These are phyloP conservation scores for Drosophila austrosaltans DNA, from an alignment of 2,888 invertebrate genomes.

Conservation along the genomic window DNA sequence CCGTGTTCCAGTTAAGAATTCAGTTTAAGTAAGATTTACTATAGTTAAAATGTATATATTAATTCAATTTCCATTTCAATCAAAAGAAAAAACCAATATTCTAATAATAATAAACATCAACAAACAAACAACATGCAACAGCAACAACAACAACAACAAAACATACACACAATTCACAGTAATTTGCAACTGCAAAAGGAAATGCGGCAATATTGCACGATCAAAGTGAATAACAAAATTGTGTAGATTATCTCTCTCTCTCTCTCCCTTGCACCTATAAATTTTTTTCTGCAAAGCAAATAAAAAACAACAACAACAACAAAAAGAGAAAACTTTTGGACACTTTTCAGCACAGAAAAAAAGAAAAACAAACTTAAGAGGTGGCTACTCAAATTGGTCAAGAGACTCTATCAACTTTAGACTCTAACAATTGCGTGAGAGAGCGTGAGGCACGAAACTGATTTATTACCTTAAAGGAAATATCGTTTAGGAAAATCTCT, in stretches of 20 bases:
- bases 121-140: constrained; percentile 25
- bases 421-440: neutral
- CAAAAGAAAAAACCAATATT: constrained; percentile 20
- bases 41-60: constrained; percentile 28
- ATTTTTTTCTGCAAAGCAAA: constrained; percentile 8
- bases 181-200: constrained; percentile 70
- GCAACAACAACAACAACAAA: constrained; percentile 40
- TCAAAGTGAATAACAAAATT: constrained; percentile 28
- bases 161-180: constrained; percentile 50
- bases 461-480: neutral
- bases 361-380: constrained; percentile 23
- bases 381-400: constrained; percentile 40
- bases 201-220: constrained; percentile 59
- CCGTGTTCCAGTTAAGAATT: constrained; percentile 6
- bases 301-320: constrained; percentile 26
- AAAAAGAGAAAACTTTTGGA: constrained; percentile 71
- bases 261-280: neutral
- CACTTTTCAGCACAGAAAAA: constrained; percentile 43
- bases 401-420: constrained; percentile 6
- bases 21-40: constrained; percentile 46
- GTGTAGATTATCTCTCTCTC: neutral
- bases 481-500: neutral
- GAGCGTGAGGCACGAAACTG: constrained; percentile 2
- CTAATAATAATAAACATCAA: constrained; percentile 44
- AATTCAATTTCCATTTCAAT: too few relatives aligned